phyloP scores from a whole-genome alignment of 1,140 invertebrate species.

The Drosophila ercepeae region DNA sequence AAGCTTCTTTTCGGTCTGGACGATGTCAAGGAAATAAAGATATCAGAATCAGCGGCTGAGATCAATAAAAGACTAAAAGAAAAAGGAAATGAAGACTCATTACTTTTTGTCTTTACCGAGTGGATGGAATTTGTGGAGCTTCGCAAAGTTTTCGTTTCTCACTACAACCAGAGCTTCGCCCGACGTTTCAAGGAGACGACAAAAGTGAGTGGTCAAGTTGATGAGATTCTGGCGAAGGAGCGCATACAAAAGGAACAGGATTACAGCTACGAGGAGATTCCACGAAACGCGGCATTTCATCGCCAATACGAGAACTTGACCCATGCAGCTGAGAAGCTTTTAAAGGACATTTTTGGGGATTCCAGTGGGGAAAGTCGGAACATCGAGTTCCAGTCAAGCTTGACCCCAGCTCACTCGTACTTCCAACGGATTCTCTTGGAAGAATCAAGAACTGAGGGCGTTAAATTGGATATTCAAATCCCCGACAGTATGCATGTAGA shows the following conservation, averaged over 20 bases:
- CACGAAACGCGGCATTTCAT: conserved; percentile 30
- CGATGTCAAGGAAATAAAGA: conserved; percentile 86
- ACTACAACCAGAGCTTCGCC: conserved; percentile 85
- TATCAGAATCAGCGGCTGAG: conserved; percentile 85
- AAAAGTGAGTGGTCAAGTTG: conserved; percentile 28
- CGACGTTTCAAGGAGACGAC: conserved; percentile 46
- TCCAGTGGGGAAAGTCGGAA: conserved; percentile 20
- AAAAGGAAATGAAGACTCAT: conserved; percentile 16
- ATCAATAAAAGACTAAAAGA: conserved; percentile 72
- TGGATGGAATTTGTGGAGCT: conserved; percentile 88
- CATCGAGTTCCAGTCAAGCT: conserved; percentile 67
- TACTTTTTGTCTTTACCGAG: conserved; percentile 86
- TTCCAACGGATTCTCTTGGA: conserved; percentile 64
- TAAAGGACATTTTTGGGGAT: conserved; percentile 53
- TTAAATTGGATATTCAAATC: conserved; percentile 31
- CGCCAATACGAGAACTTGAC: conserved; percentile 56
- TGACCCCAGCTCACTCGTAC: conserved; percentile 72
- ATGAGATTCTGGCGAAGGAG: conserved; percentile 58
- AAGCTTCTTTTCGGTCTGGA: conserved; percentile 88
- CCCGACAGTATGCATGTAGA: conserved; percentile 65
- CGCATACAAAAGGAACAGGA: conserved; percentile 53
- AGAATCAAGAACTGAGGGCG: conserved; percentile 15
- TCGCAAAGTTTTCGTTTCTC: conserved; percentile 85
- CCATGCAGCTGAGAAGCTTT: conserved; percentile 50
- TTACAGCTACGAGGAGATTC: conserved; percentile 11